Evolutionary conservation across 1,140 invertebrate species (phyloP).

Genomic region (Berghia stephanieae): DNA sequence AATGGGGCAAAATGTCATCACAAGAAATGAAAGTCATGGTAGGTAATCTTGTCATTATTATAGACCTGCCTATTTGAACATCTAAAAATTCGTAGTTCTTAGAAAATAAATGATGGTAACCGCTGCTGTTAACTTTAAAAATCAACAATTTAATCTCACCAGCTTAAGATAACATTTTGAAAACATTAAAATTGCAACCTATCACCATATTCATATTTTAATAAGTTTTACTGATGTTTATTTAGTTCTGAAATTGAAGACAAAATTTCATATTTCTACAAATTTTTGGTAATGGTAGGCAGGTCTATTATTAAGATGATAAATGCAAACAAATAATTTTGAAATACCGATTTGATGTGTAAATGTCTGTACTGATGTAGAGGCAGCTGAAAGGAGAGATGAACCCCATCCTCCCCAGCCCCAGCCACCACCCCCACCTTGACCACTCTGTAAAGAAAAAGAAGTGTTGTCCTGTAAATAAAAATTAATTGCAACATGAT

Average conservation of each 20-base stretch:
- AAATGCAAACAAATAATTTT: neutral
- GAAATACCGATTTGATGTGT: constrained; percentile 76
- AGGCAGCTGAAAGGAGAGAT: constrained; percentile 78
- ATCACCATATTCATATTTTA: neutral
- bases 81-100: no score
- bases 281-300: no score
- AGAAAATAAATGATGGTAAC: no score
- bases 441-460: neutral
- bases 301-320: neutral
- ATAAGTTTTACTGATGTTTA: neutral
- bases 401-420: constrained; percentile 74
- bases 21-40: no score
- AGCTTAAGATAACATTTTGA: neutral
- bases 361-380: constrained; percentile 77
- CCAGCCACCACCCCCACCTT: constrained; percentile 69
- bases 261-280: no score
- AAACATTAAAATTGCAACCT: neutral
- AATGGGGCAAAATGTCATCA: no score
- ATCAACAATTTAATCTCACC: neutral
- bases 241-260: no score
- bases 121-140: no score
- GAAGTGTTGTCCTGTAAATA: no score
- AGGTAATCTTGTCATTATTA: neutral
- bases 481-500: no score
- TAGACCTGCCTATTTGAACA: no score